Evolutionary conservation across 64 coral and sea anemone species (phyloP).

Genomic region (Montipora capricornis): DNA sequence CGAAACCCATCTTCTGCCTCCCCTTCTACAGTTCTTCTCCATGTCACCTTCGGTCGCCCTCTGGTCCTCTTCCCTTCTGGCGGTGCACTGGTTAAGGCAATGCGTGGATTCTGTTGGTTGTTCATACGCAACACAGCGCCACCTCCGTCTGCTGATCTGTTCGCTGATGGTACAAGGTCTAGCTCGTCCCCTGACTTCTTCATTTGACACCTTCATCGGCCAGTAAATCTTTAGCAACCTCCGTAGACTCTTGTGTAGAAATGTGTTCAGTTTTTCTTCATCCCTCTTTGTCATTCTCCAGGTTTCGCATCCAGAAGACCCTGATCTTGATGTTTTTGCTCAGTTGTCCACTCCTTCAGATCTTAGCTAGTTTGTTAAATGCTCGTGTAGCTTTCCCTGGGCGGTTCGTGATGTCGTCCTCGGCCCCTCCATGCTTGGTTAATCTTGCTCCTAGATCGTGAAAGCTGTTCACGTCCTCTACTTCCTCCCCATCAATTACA

Average conservation of each 20-base stretch:
- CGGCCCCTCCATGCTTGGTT: no score
- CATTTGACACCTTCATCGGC: background rate
- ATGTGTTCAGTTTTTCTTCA: background rate
- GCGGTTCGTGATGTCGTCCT: no score
- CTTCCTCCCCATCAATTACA: no score
- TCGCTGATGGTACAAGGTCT: background rate
- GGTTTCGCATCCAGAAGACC: background rate
- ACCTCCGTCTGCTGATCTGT: background rate
- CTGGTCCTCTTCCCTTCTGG: background rate
- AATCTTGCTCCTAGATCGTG: no score
- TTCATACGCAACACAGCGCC: background rate
- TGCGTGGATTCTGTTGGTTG: background rate
- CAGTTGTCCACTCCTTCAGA: no score
- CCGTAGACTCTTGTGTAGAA: background rate
- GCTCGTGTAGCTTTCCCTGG: no score
- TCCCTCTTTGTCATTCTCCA: background rate
- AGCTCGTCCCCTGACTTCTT: background rate
- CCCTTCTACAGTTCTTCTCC: background rate
- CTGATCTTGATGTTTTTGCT: no score
- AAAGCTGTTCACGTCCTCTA: no score
- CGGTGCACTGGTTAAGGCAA: background rate
- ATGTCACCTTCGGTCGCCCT: background rate
- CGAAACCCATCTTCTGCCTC: background rate
- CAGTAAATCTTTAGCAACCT: background rate
- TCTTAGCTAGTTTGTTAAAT: no score